Percentiles rank a stretch among this genome's conserved stretches.
Conservation (phyloP, 1,140 invertebrate species). For the Cryptotermes secundus region DNA sequence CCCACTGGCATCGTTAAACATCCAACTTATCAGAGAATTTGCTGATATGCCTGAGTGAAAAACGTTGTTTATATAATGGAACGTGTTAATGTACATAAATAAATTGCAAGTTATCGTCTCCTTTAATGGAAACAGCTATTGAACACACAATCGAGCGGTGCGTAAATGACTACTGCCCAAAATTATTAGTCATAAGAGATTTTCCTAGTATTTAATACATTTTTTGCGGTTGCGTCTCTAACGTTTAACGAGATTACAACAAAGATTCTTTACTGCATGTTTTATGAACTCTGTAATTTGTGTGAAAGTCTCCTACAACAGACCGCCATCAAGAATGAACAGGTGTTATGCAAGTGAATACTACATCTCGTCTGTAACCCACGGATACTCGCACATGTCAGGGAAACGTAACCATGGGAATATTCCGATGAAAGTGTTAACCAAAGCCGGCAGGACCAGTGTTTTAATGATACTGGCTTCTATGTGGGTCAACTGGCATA, state of each 20-base stretch:
- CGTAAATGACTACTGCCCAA: background rate
- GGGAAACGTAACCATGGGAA: background rate
- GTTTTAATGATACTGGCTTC: too few relatives aligned
- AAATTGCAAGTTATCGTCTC: too few relatives aligned
- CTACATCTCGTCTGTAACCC: background rate
- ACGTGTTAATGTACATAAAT: too few relatives aligned
- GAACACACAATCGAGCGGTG: background rate
- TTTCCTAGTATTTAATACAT: background rate
- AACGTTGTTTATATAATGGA: too few relatives aligned
- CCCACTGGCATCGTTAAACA: background rate
- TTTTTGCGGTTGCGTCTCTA: background rate
- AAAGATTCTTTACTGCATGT: background rate
- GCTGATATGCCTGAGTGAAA: too few relatives aligned
- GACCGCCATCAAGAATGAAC: background rate
- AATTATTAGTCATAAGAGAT: background rate
- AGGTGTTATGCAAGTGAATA: background rate
- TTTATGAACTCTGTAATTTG: slow-evolving; percentile 1
- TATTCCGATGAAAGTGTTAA: background rate
- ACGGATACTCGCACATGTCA: background rate
- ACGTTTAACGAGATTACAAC: background rate
- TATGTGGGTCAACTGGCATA: too few relatives aligned
- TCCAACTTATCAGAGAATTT: too few relatives aligned
- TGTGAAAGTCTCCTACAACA: background rate
- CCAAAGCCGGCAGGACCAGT: background rate
- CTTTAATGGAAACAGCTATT: too few relatives aligned